A percentile compares a stretch with the other conserved stretches of the same genome.
Evolutionary conservation across 2,797 vertebrate species (phyloP).

Genomic region (Tragelaphus oryx): DNA sequence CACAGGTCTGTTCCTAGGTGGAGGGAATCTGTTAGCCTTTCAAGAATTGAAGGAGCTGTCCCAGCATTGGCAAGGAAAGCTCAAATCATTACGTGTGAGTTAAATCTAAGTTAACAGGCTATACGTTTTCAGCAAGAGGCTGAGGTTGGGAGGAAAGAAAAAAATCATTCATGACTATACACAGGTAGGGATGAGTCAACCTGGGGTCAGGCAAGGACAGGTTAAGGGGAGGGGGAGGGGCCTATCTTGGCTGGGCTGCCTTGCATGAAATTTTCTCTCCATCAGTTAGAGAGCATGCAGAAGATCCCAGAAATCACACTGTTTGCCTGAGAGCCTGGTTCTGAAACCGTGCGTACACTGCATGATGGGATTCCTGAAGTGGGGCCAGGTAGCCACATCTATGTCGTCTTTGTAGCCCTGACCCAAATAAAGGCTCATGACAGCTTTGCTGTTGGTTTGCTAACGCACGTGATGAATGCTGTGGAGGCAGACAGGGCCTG

Average conservation of each 20-base stretch:
- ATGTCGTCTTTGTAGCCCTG: rapidly evolving
- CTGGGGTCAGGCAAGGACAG: neutral
- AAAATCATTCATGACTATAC: no score
- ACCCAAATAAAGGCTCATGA: rapidly evolving
- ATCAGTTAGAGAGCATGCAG: neutral
- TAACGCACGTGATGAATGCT: rapidly evolving
- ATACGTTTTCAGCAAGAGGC: neutral
- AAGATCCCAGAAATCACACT: neutral
- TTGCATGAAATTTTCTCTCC: neutral
- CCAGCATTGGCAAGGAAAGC: neutral
- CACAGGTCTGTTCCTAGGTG: neutral
- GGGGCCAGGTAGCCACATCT: no score
- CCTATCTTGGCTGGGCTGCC: neutral
- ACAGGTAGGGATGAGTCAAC: neutral
- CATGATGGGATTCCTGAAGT: no score
- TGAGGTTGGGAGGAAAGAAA: neutral
- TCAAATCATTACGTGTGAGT: neutral
- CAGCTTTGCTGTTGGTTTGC: neutral
- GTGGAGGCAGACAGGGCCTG: no score
- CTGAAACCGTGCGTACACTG: rapidly evolving
- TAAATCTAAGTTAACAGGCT: neutral
- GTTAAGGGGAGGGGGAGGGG: rapidly evolving
- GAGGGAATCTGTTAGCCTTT: neutral
- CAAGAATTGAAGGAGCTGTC: neutral
- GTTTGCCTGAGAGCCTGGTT: neutral